Evolutionary conservation across 2,888 invertebrate genomes (phyloP).

Genomic region (Seladonia tumulorum): DNA sequence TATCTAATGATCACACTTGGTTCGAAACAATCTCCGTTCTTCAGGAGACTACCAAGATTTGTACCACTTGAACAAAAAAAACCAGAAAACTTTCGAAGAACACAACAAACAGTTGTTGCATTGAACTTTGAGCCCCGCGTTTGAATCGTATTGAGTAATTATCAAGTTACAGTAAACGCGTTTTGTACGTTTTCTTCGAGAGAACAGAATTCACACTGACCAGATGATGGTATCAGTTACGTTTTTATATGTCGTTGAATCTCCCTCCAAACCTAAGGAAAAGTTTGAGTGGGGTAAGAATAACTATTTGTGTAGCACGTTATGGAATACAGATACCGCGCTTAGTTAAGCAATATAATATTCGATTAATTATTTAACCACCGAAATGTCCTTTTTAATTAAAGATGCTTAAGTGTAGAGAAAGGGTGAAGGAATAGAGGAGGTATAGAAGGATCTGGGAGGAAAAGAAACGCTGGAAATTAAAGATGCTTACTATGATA

Average conservation of each 20-base stretch:
- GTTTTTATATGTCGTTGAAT: conserved; percentile 62
- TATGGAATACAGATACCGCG: neutral
- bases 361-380: neutral
- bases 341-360: neutral
- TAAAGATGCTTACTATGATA: neutral
- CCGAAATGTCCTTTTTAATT: neutral
- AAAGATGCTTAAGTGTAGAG: neutral
- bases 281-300: conserved; percentile 42
- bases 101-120: neutral
- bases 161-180: conserved; percentile 37
- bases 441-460: no score
- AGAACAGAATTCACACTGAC: conserved; percentile 49
- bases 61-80: conserved; percentile 1
- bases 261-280: conserved; percentile 32
- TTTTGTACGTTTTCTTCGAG: conserved; percentile 23
- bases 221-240: conserved; percentile 40
- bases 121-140: conserved; percentile 40
- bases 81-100: conserved; percentile 4
- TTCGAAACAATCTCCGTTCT: neutral
- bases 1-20: neutral
- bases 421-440: no score
- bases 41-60: neutral
- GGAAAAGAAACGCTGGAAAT: no score
- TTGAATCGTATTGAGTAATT: conserved; percentile 19
- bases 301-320: neutral